A percentile compares a stretch with the other conserved stretches of the same genome.
These are phyloP conservation scores for Hormaphis cornu DNA, from an alignment of 1,140 invertebrate species.

Conservation along the genomic window DNA sequence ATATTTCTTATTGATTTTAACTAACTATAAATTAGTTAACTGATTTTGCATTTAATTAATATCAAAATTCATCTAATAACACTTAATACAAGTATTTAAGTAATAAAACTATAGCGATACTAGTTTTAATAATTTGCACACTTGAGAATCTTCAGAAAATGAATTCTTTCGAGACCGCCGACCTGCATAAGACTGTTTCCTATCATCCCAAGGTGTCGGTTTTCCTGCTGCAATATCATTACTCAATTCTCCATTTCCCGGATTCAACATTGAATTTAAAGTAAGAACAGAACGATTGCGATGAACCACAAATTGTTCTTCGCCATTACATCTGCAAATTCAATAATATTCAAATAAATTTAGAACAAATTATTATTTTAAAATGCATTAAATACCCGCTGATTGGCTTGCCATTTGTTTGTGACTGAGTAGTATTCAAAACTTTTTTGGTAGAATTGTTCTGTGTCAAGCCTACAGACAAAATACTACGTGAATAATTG, in stretches of 20 bases:
- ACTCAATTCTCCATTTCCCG: conserved; percentile 48
- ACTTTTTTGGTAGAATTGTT: conserved; percentile 15
- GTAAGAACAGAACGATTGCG: conserved; percentile 66
- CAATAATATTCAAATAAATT: not conserved
- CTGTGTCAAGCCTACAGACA: conserved; percentile 9
- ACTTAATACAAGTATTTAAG: too few species aligned
- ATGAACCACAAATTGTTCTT: conserved; percentile 71
- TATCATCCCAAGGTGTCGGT: conserved; percentile 73
- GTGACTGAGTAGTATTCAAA: not conserved
- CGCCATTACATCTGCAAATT: conserved; percentile 35
- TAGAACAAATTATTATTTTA: not conserved
- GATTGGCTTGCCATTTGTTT: not conserved
- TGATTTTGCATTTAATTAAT: too few species aligned
- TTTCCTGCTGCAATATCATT: conserved; percentile 55
- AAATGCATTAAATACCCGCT: not conserved
- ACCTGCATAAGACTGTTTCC: conserved; percentile 60
- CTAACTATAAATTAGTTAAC: too few species aligned
- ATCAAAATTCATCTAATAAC: too few species aligned
- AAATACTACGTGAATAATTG: conserved; percentile 16
- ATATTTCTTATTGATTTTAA: too few species aligned
- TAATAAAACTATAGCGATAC: too few species aligned
- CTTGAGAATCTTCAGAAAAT: conserved; percentile 67
- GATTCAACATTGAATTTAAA: conserved; percentile 54
- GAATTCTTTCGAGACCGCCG: conserved; percentile 73
- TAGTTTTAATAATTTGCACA: conserved; percentile 2